Base-by-base conservation (phyloP, 2,113 vertebrate species). In the Sprattus sprattus region DNA sequence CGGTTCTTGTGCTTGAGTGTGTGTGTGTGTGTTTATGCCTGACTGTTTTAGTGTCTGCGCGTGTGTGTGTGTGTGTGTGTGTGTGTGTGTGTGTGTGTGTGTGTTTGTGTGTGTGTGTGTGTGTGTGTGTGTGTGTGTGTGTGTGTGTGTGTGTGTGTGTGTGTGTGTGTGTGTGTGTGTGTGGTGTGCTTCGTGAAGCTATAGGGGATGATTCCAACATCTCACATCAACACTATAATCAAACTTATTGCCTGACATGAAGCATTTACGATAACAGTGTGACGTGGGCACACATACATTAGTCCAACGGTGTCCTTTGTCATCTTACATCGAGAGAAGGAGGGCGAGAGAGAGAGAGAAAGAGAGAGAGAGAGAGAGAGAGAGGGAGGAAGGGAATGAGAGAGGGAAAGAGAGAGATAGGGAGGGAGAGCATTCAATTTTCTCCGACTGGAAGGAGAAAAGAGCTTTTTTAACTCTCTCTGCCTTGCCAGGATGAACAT, bases 151-250 rank as follows among this genome's bases (percentile, higher is more conserved):
- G 9, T 52, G 10, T 16, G 2, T 52, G 50, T 13, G 10, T 1
- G 3, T 49, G 47, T 54, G 52, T 18, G 13, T 54, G 52, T 54
- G 52, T 16, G 1, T 54, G 13, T 54, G 52, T 54, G 52, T 54
- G 52, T 54, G 50, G 1, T 2, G 82, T 85, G 67, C 71, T n/a
- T 45, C 32, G 49, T 57, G 2, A 39, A 8, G 28, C 81, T 82
- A 71, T 46, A 71, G 45, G 87, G 71, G 81, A 84, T 78, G 88
- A 91, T 88, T 89, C 86, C 89, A 87, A 88, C 88, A 91, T 94
- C 92, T 93, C 92, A 93, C 92, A 93, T 91, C 87, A 92, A 88
- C 85, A 89, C 85, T 84, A 89, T 93, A 94, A 94, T 92, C 92
- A 92, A 93, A 94, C 90, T 91, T 91, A 93, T 92, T 93, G 92